Conservation (phyloP, 2,113 vertebrate genomes). For the Xenus cinereus region DNA sequence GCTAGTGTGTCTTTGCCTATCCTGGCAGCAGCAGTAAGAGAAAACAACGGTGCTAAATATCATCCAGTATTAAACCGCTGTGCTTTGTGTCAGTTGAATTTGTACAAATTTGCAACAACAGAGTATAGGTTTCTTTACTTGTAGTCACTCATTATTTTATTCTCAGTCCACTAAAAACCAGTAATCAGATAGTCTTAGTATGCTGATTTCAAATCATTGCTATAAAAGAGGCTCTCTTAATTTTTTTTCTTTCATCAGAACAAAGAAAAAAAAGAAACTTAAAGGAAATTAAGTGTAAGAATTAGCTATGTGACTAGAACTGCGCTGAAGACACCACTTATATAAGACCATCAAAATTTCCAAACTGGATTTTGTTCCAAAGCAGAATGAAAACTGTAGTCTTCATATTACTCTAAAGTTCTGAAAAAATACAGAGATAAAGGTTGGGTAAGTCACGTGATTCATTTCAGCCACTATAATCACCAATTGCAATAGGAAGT, state of each 20-base stretch:
- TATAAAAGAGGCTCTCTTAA: neutral
- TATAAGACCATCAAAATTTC: neutral
- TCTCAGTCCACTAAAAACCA: neutral
- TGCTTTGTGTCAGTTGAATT: neutral
- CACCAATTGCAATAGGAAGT: neutral
- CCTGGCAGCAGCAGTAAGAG: neutral
- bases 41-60: neutral
- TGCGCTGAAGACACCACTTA: neutral
- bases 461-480: neutral
- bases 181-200: accelerated
- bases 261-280: neutral
- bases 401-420: neutral
- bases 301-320: neutral
- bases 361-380: neutral
- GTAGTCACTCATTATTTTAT: neutral
- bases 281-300: neutral
- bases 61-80: neutral
- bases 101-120: neutral
- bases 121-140: neutral
- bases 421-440: neutral
- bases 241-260: neutral
- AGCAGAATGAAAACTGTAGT: neutral
- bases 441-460: neutral
- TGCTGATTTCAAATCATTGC: neutral
- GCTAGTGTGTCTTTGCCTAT: neutral